Evolutionary conservation across 2,113 vertebrate genomes (phyloP).

Genomic region (Gymnorhina tibicen): DNA sequence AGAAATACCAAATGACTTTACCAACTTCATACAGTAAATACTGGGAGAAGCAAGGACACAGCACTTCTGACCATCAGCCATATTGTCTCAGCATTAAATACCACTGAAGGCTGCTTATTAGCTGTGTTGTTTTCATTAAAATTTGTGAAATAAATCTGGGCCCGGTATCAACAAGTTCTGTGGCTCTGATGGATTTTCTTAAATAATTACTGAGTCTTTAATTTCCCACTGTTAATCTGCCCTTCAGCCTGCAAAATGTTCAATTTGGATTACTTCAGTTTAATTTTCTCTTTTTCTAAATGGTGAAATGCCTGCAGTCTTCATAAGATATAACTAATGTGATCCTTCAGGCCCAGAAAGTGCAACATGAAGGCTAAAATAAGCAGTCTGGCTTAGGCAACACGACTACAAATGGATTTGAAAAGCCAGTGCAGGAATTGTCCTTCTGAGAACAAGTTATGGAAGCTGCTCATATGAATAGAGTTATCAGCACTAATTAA

Average conservation of each 20-base stretch:
- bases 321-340: background rate
- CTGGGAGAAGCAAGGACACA: background rate
- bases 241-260: background rate
- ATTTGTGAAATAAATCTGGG: background rate
- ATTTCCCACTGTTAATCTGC: background rate
- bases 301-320: background rate
- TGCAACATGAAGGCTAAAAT: background rate
- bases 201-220: background rate
- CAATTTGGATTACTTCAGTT: background rate
- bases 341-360: background rate
- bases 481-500: background rate
- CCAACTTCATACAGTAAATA: background rate
- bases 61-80: background rate
- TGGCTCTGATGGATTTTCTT: background rate
- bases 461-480: background rate
- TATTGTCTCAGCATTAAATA: background rate
- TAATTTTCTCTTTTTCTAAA: background rate
- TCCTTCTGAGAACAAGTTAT: background rate
- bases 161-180: background rate
- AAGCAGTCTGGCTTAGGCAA: fast-evolving
- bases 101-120: background rate
- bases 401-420: fast-evolving
- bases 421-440: background rate
- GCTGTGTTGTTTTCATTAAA: background rate
- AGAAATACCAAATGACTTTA: background rate